Conservation (phyloP, 2,888 invertebrate genomes). For the Drosophila greeni region DNA sequence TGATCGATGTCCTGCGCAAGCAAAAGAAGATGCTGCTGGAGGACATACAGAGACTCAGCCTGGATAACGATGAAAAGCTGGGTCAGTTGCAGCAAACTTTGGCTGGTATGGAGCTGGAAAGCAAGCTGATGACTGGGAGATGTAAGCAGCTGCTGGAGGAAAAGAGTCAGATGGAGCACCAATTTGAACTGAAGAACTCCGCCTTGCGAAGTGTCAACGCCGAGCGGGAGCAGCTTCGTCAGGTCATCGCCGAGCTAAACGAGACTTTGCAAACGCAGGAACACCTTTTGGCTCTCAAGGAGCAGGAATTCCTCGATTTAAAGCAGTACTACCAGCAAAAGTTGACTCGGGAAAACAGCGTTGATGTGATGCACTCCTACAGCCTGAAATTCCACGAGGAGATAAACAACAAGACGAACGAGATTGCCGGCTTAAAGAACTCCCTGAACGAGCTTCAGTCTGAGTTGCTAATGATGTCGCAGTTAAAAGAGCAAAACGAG, state of each 20-base stretch:
- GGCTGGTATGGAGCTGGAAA: slow-evolving; percentile 74
- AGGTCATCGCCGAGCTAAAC: slow-evolving; percentile 59
- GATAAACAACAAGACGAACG: slow-evolving; percentile 66
- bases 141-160: slow-evolving; percentile 68
- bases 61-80: slow-evolving; percentile 71
- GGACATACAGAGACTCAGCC: slow-evolving; percentile 67
- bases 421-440: slow-evolving; percentile 66
- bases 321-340: slow-evolving; percentile 63
- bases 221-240: slow-evolving; percentile 64
- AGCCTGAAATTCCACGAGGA: slow-evolving; percentile 69
- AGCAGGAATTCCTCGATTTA: slow-evolving; percentile 63
- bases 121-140: slow-evolving; percentile 72
- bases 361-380: slow-evolving; percentile 70
- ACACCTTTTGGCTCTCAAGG: slow-evolving; percentile 57
- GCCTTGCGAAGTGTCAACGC: slow-evolving; percentile 47
- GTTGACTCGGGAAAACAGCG: slow-evolving; percentile 56
- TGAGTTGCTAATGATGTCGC: slow-evolving; percentile 60
- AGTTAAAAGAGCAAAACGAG: slow-evolving; percentile 62
- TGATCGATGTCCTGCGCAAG: slow-evolving; percentile 75
- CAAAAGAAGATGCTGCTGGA: slow-evolving; percentile 73
- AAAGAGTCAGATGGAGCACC: slow-evolving; percentile 59
- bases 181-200: slow-evolving; percentile 51
- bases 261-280: slow-evolving; percentile 63
- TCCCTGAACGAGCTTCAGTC: slow-evolving; percentile 60
- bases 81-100: slow-evolving; percentile 67